Evolutionary conservation across 2,797 vertebrate species (phyloP), one percentile per base, ranked within the genome.

Genomic region (Eptatretus atami): DNA sequence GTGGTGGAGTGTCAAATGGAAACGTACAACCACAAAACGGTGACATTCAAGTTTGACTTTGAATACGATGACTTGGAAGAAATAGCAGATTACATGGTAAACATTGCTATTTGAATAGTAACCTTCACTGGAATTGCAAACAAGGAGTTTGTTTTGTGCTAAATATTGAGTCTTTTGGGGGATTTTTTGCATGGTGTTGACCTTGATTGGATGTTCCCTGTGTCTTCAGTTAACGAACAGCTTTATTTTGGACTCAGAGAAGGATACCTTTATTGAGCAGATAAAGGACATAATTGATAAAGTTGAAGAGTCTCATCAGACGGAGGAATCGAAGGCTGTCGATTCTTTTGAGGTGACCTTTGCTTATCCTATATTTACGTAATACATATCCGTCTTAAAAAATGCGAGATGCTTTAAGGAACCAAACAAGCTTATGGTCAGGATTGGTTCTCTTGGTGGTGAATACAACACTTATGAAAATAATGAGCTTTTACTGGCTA

Each of bases 11-110:
- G 92, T 71, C 92, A 95, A 71, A 70, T 98, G 65, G 92, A 98
- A 73, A 98, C 92, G 3, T 88, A 98, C 66, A 98, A 98, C 71
- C 90, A 94, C 72, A 96, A 93, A 75, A 98, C 92, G 87, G 92
- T 98, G 70, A 98, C 92, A 1, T 98, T 98, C 70, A 95, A 95
- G 71, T 98, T 98, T 68, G 87, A 98, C 70, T 76, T 95, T 72
- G 87, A 98, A 31, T 88, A 87, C 13, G 92, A 98, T 0, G 92
- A 87, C 0, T 88, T 88, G 0, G 92, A 98, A n/a, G 92, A 96
- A 71, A 98, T 98, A 0, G 88, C 92, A 12, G 94, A 81, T 1
- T 96, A 93, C 69, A 98, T 98, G 92, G 92, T 96, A 69, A 73
- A 73, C 53, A 31, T 53, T 54, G 31, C 52, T 15, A 14, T 52